Base-by-base conservation (phyloP, 2,113 vertebrate species). In the Callopanchax toddi region DNA sequence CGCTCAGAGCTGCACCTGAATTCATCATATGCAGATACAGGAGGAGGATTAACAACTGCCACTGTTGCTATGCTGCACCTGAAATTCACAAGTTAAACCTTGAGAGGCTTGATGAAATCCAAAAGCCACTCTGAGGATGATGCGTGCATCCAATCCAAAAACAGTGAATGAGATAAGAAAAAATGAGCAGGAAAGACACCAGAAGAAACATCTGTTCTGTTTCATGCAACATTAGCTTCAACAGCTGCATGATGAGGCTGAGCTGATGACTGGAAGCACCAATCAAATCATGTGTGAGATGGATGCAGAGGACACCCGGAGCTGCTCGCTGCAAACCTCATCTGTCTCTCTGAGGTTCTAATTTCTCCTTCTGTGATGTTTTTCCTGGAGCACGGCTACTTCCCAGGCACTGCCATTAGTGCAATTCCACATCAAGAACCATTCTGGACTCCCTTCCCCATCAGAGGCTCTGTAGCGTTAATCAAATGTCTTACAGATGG, bases 401-500 rank as follows among this genome's bases (percentile, higher is more conserved):
- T 83, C 71, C 49, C 60, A 54, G 62, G 73, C 73, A 68, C 73
- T 63, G 60, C 84, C 82, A 90, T 86, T 87, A 87, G 81, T 36
- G 81, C 80, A 71, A 66, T 87, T 84, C 72, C 67, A 82, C 78
- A 81, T 86, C 81, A 78, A 78, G 73, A 16, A 69, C 80, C 52
- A 78, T 75, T 78, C 43, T 36, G 66, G 62, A 52, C 60, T 60
- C 67, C 53, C 43, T 67, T 60, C 43, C 26, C 45, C 16, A 50
- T 83, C 71, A 64, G 62, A 78, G 59, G 57, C 67, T 87, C 44
- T 17, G 66, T 71, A 51, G 72, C 57, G 74, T 85, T 92, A 91
- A 92, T 90, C 86, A 89, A 91, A 92, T 91, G 87, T 91, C 87
- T 91, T 88, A 91, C 92, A 89, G 87, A 89, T 69, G 86, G 85